Conservation (phyloP, 2,113 vertebrate species). For the Limanda limanda region DNA sequence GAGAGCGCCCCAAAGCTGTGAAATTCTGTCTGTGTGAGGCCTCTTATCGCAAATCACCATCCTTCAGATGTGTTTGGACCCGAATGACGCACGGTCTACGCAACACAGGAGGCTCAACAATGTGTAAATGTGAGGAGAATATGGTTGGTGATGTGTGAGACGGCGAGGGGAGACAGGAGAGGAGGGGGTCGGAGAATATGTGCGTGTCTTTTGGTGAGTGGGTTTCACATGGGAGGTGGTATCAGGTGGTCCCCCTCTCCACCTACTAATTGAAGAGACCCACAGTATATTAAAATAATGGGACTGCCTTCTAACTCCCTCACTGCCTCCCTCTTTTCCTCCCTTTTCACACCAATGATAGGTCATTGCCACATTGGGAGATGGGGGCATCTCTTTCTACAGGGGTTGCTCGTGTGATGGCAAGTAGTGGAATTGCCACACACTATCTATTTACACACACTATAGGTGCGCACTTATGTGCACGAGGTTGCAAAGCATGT, state of each 20-base stretch:
- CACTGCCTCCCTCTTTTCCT: conserved; percentile 27
- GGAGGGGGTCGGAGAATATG: background rate
- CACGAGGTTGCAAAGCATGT: conserved; percentile 16
- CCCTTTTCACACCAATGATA: conserved; percentile 46
- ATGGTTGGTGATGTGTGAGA: conserved; percentile 49
- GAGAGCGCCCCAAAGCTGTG: conserved; percentile 56
- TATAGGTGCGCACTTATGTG: conserved; percentile 14
- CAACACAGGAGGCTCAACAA: conserved; percentile 59
- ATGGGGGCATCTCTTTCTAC: background rate
- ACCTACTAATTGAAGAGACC: conserved; percentile 59
- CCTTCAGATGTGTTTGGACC: conserved; percentile 68
- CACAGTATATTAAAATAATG: conserved; percentile 58
- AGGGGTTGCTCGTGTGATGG: background rate
- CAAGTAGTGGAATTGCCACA: conserved; percentile 31
- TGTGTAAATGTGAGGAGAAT: conserved; percentile 66
- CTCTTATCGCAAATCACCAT: conserved; percentile 75
- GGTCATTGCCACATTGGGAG: conserved; percentile 4
- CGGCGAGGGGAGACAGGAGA: conserved; percentile 27
- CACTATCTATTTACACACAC: conserved; percentile 39
- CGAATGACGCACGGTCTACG: conserved; percentile 69
- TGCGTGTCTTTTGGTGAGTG: conserved; percentile 10
- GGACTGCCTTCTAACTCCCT: conserved; percentile 37
- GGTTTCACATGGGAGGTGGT: conserved; percentile 33
- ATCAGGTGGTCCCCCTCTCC: conserved; percentile 62
- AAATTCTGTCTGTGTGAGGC: conserved; percentile 47